Percentiles rank a stretch among this genome's conserved stretches.
Conservation (phyloP, 2,113 vertebrate species). For the Oxyura jamaicensis region DNA sequence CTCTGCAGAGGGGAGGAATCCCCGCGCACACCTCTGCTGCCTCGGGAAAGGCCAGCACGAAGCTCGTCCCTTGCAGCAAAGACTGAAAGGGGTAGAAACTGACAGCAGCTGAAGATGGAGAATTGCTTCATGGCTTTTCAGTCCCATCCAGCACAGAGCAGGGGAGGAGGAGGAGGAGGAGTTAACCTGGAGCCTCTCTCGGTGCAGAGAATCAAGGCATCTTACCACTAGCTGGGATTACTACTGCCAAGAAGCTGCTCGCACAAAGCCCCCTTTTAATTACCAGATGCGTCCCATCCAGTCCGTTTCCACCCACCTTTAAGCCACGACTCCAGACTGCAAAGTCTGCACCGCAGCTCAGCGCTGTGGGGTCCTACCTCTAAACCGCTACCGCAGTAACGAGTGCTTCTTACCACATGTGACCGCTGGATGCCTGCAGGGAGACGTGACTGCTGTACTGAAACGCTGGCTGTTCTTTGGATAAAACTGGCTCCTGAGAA, state of each 20-base stretch:
- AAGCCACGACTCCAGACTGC: background rate
- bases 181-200: background rate
- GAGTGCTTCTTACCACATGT: conserved; percentile 91
- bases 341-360: background rate
- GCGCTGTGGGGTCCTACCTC: background rate
- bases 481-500: conserved; percentile 92
- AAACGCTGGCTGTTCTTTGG: conserved; percentile 97
- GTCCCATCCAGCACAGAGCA: background rate
- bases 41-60: background rate
- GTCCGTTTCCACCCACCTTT: background rate
- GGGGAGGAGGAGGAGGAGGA: background rate
- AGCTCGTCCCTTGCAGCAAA: background rate
- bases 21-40: background rate
- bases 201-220: background rate
- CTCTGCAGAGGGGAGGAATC: background rate
- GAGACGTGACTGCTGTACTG: conserved; percentile 99
- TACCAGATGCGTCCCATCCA: background rate
- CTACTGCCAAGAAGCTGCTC: background rate
- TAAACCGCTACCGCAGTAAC: background rate
- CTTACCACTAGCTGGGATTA: background rate
- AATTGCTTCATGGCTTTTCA: background rate
- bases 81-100: background rate
- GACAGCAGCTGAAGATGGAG: background rate
- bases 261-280: background rate
- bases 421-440: conserved; percentile 94